Base-by-base conservation (phyloP, 2,797 vertebrate species). In the Danionella dracula region DNA sequence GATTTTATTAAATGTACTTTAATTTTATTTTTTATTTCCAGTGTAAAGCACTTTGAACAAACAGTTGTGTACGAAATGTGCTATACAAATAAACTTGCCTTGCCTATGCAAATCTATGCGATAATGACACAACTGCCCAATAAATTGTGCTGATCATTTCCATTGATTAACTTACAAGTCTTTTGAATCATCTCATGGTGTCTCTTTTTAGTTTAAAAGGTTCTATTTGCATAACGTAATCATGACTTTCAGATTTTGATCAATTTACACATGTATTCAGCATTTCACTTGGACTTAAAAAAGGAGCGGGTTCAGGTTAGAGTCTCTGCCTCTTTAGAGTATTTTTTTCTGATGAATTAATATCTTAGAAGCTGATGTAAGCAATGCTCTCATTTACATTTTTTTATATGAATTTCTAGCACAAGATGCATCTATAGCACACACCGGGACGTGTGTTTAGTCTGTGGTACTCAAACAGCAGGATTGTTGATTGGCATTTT, bases 381-480 rank as follows among this genome's bases (percentile, higher is more conserved):
- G n/a, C n/a, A n/a, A n/a, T n/a, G n/a, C n/a, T n/a, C n/a, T n/a
- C n/a, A n/a, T n/a, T n/a, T n/a, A n/a, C n/a, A n/a, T n/a, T n/a
- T n/a, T n/a, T n/a, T n/a, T n/a, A n/a, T 66, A 15, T 45, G 31
- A 10, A 44, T 54, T 46, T 55, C 32, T 45, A 51, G 41, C 13
- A 55, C 19, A 10, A 1, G 2, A 17, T 46, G 38, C 15, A 8
- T 56, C 38, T n/a, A n/a, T n/a, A n/a, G 11, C 9, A 9, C 63
- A 66, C 15, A 51, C 53, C 8, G 5, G 8, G 34, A 46, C 63
- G 55, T 66, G 63, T 46, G 42, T 42, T 27, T 11, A 32, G 42
- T 29, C 19, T 55, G 7, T 56, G 13, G 21, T 38, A 56, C 55
- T 35, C 20, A 37, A 45, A 45, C 41, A 31, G 15, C 32, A 48